Conservation (phyloP, 2,797 vertebrate species). For the Esox lucius region DNA sequence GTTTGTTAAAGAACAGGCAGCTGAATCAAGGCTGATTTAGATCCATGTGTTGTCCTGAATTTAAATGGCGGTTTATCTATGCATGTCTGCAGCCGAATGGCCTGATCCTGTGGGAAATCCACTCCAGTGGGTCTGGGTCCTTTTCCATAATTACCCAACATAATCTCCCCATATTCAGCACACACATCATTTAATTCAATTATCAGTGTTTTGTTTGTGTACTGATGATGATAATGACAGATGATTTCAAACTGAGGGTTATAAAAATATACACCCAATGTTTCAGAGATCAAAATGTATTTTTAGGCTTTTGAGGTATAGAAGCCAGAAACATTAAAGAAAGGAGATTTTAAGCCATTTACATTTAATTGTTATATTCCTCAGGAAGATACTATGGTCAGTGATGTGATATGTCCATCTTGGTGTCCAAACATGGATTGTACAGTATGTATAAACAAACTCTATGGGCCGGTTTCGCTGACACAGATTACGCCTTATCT, state of each 20-base stretch:
- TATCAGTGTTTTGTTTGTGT: slow-evolving; percentile 37
- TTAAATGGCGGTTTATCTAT: slow-evolving; percentile 56
- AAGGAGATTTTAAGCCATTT: too few species aligned
- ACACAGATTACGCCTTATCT: too few species aligned
- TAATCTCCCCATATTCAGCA: slow-evolving; percentile 8
- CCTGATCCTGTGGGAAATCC: slow-evolving; percentile 50
- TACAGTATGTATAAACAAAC: too few species aligned
- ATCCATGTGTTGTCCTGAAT: slow-evolving; percentile 41
- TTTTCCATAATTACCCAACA: slow-evolving; percentile 49
- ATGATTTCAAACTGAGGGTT: neutral
- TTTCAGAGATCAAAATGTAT: too few species aligned
- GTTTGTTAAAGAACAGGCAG: slow-evolving; percentile 29
- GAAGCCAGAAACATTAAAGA: too few species aligned
- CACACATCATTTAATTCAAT: slow-evolving; percentile 50
- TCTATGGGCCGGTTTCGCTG: too few species aligned
- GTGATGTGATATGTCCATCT: too few species aligned
- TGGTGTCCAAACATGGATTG: too few species aligned
- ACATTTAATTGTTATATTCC: too few species aligned
- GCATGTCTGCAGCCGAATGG: slow-evolving; percentile 38
- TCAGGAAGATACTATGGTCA: too few species aligned
- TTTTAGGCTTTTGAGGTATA: too few species aligned
- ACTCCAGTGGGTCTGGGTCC: slow-evolving; percentile 54
- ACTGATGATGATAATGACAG: slow-evolving; percentile 15
- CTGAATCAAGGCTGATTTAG: slow-evolving; percentile 41
- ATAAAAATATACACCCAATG: neutral